Evolutionary conservation across 2,797 vertebrate genomes (phyloP), one percentile per base, ranked within the genome.

Genomic region (Lindbergichthys nudifrons): DNA sequence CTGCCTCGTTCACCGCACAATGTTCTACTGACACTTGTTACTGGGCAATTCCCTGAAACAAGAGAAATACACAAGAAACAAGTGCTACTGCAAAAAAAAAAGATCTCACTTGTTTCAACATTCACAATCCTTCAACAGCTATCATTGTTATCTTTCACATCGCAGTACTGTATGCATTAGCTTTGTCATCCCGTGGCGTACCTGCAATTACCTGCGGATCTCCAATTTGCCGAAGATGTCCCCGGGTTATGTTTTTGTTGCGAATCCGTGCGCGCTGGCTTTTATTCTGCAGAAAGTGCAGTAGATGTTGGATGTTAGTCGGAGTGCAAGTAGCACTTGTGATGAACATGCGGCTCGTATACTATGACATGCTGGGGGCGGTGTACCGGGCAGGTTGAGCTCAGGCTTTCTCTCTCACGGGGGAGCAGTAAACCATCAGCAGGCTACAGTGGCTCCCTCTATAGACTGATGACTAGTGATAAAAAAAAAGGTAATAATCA

Each of bases 361-460:
- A 81, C 87, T 88, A 84, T 89, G 89, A 86, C 83, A 88, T 84
- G 78, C 75, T 80, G 87, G 88, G 92, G 94, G 92, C 83, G 91
- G 92, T 71, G 87, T 81, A 84, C 86, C 84, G 87, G 84, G 85
- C 92, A 93, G 91, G 92, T 93, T 91, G 82, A 82, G 73, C 83
- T 87, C 75, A 21, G 79, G 82, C 74, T 70, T 76, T 67, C 73
- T 78, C 82, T 84, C 85, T 87, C 85, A 88, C 78, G 73, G 78
- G 77, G 73, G 65, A 62, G 69, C 65, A 73, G 80, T 7, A 39
- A 79, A 68, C 60, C 63, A 82, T 57, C 85, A 66, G 65, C 54
- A 74, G 83, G 69, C 81, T 70, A 26, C 84, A 85, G 78, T 91
- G 89, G 93, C 93, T 93, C 93, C 95, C 93, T 92, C 95, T 95